Evolutionary conservation across 2,888 invertebrate genomes (phyloP).

Genomic region (Ophion ellenae): DNA sequence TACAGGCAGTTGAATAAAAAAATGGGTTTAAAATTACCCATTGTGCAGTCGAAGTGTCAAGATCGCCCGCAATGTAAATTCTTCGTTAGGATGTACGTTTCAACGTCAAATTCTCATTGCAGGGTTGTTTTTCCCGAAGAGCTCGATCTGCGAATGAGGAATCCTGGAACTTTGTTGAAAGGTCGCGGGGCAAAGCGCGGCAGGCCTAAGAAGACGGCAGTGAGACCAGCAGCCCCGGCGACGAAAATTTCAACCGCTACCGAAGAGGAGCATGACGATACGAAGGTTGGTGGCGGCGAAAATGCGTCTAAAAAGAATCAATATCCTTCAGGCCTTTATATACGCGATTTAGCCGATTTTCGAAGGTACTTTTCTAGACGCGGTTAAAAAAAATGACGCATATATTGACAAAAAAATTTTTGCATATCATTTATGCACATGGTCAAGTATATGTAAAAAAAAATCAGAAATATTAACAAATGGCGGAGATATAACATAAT

Average conservation of each 20-base stretch:
- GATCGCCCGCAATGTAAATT: not conserved
- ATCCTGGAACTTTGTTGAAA: conserved; percentile 75
- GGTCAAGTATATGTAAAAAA: too few relatives aligned
- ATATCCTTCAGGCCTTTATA: too few relatives aligned
- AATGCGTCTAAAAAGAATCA: not conserved
- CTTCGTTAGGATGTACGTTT: not conserved
- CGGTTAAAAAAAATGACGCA: too few relatives aligned
- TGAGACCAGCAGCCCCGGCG: conserved; percentile 70
- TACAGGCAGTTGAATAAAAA: too few relatives aligned
- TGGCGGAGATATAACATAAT: too few relatives aligned
- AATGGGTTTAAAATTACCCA: too few relatives aligned
- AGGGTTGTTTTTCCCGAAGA: conserved; percentile 85
- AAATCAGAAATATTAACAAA: too few relatives aligned
- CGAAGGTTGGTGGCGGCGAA: conserved; percentile 71
- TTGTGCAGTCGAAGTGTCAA: too few relatives aligned
- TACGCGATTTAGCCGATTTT: too few relatives aligned
- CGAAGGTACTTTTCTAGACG: too few relatives aligned
- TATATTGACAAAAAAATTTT: too few relatives aligned
- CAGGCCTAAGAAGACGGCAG: conserved; percentile 78
- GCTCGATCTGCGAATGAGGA: conserved; percentile 77
- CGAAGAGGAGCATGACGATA: conserved; percentile 78
- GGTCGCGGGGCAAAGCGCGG: conserved; percentile 78
- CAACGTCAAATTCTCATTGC: conserved; percentile 65
- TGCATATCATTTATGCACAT: too few relatives aligned
- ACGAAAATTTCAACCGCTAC: conserved; percentile 71